Base-by-base conservation (phyloP, 2,888 invertebrate genomes). In the Ormyrus thymus region DNA sequence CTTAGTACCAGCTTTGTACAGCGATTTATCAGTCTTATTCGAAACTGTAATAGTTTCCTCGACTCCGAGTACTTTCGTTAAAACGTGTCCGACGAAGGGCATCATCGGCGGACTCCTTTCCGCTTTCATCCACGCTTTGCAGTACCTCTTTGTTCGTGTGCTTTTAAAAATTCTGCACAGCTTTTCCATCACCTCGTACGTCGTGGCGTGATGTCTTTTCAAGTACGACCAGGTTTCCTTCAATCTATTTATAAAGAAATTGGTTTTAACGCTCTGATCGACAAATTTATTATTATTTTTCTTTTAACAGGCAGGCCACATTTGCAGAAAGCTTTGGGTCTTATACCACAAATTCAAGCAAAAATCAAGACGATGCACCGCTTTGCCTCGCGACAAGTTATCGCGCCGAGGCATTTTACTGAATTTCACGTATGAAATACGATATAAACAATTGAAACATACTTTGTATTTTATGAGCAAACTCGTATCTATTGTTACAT, bases 161-260 rank as follows among this genome's bases (percentile, higher is more conserved):
- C 90, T 92, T 68, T 89, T 87, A 82, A 92, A 92, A 45, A 91
- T 84, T 79, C 89, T 89, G 82, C 91, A 91, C 5, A 92, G 84
- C 79, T 87, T 90, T 82, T 91, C 91, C 87, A 92, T 91, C 0
- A 87, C 85, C 89, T 91, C 89, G 83, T 92, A 92, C 83, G 91
- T 91, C n/a, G 90, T 90, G 0, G 91, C 90, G 82, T 92, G 92
- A 81, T 90, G 90, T 81, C 87, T 90, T 50, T 92, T 87, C 7
- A 92, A 86, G 77, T 91, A 91, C 1, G 90, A 86, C 92, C 92
- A 93, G 1, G 92, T 92, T 6, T 81, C 83, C 64, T 86, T 89
- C n/a, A 92, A 84, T 80, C 91, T 86, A 53, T 11, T 43, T 10
- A 53, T n/a, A 13, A 46, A 45, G 9, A 11, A 46, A 61, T 53